phyloP scores from a whole-genome alignment of 2,888 invertebrate genomes.

The Leucozona laternaria region DNA sequence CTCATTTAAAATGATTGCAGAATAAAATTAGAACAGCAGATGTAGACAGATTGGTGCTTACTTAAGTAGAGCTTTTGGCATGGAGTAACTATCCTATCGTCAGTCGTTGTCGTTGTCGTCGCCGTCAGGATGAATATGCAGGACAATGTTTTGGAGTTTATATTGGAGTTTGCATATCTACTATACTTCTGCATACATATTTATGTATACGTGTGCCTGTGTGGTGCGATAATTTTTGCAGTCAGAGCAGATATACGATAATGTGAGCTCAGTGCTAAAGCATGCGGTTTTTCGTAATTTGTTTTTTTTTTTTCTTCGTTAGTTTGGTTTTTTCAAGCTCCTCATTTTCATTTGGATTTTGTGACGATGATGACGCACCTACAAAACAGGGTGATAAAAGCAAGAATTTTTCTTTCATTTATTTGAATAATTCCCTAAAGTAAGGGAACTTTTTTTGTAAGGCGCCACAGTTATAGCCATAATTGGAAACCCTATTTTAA shows the following conservation, averaged over 20 bases:
- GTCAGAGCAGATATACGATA: constrained; percentile 67
- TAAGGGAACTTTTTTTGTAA: too few relatives aligned
- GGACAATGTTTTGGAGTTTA: constrained; percentile 38
- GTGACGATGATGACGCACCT: background rate
- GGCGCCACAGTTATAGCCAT: too few relatives aligned
- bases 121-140: constrained; percentile 43
- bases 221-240: constrained; percentile 62
- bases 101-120: background rate
- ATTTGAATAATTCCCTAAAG: too few relatives aligned
- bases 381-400: constrained; percentile 10
- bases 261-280: constrained; percentile 59
- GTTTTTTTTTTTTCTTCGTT: constrained; percentile 10
- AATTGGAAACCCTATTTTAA: too few relatives aligned
- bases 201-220: constrained; percentile 20
- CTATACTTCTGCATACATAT: too few relatives aligned
- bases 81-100: constrained; percentile 46
- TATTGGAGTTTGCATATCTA: constrained; percentile 7
- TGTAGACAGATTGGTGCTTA: constrained; percentile 71
- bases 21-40: constrained; percentile 65
- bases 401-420: background rate
- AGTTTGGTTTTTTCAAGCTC: background rate
- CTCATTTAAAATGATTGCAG: constrained; percentile 20
- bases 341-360: constrained; percentile 21
- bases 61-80: constrained; percentile 49
- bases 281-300: constrained; percentile 49